Base-by-base conservation (phyloP, 2,888 invertebrate species). In the Nysson spinosus region DNA sequence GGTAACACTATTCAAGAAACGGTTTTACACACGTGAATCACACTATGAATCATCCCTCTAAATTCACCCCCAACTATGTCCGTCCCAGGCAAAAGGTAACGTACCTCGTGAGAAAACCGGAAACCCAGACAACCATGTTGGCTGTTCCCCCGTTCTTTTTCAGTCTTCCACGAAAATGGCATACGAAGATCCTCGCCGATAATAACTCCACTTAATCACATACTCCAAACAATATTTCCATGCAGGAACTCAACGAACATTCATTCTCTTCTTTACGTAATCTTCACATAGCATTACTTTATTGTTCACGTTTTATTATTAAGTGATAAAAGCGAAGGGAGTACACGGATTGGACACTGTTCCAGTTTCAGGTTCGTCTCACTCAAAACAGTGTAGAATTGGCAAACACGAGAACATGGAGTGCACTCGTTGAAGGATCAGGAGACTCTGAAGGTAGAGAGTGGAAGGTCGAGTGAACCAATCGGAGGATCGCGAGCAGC, bases 91-190 rank as follows among this genome's bases (percentile, higher is more conserved):
- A 16, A n/a, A n/a, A n/a, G 5, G 30, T 40, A 35, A 84, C 85
- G 55, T 83, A 88, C 87, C 87, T 86, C 77, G 83, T 83, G 75
- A 87, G 64, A 58, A 58, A 87, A 75, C 86, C 86, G 43, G 87
- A 85, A 52, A 87, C 80, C 73, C 84, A 87, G 74, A 86, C 84
- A 72, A 87, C 84, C 88, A 87, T 87, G 40, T 57, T 39, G 60
- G 50, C 34, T 3, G 7, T 12, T 17, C 6, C 32, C n/a, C 28
- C 30, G 30, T 4, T 14, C 16, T 28, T 2, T 32, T 19, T 35
- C 30, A 32, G 12, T 14, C 16, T 28, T 2, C 19, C 30, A 30
- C n/a, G 11, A 11, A 12, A 9, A 14, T 16, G 2, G 9, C 28
- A 16, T 14, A 9, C 3, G 12, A 9, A 6, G 9, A 24, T 12